A percentile compares a stretch with the other conserved stretches of the same genome.
Evolutionary conservation across 1,140 invertebrate genomes (phyloP).

Genomic region (Drosophila sp.): DNA sequence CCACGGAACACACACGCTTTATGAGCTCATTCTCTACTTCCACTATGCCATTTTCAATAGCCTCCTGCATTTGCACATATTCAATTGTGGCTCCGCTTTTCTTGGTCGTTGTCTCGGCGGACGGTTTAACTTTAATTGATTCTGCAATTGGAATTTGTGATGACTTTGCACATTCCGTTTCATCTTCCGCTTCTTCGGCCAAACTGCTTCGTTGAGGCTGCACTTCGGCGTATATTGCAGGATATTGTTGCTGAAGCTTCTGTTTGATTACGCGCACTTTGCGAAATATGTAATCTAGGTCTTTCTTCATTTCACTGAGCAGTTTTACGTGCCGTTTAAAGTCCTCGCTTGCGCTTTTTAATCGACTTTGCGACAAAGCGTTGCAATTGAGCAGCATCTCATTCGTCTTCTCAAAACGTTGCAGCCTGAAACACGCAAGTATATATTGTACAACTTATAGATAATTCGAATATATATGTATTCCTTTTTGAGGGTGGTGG

Average conservation of each 20-base stretch:
- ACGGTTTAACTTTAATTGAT: conserved; percentile 42
- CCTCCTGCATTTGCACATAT: conserved; percentile 84
- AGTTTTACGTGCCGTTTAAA: conserved; percentile 95
- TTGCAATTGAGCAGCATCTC: conserved; percentile 99
- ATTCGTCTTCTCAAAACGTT: conserved; percentile 98
- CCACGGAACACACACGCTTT: conserved; percentile 79
- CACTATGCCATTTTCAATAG: conserved; percentile 76
- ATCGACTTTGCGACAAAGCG: conserved; percentile 91
- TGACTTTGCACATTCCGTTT: conserved; percentile 82
- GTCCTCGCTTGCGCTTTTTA: conserved; percentile 92
- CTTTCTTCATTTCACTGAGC: conserved; percentile 89
- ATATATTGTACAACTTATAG: neutral
- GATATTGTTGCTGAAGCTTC: conserved; percentile 93
- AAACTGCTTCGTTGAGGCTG: conserved; percentile 86
- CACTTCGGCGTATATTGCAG: conserved; percentile 91
- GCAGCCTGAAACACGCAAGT: conserved; percentile 88
- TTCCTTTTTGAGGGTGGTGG: neutral
- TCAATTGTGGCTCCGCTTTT: conserved; percentile 74
- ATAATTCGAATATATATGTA: neutral
- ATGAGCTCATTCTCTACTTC: conserved; percentile 82
- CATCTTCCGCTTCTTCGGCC: conserved; percentile 87
- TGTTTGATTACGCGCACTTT: conserved; percentile 91
- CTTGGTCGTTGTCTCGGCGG: conserved; percentile 36
- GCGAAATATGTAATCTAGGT: conserved; percentile 89
- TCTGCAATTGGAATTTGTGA: conserved; percentile 22